Evolutionary conservation across 2,113 vertebrate species (phyloP), one percentile per base, ranked within the genome.

Genomic region (Siniperca chuatsi): DNA sequence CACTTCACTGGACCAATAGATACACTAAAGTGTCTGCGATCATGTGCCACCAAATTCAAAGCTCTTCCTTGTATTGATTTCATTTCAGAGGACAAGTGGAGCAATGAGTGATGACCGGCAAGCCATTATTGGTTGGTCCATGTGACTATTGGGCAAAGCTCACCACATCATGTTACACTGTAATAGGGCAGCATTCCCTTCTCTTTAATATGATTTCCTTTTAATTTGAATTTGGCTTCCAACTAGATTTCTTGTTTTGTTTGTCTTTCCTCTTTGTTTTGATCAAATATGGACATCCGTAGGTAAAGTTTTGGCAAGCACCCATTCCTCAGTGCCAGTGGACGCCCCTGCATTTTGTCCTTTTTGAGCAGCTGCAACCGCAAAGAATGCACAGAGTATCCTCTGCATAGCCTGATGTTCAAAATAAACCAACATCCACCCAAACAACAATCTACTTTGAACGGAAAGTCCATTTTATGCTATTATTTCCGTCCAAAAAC

Each of bases 11-110:
- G 8, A 55, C 57, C n/a, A 25, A 15, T 50, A 58, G 74, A 58
- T 79, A 16, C 2, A 7, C 40, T 78, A 0, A 55, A 61, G 65
- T 57, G 69, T 67, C 77, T 44, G 64, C 1, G 4, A 33, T 75
- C 58, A 50, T 67, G 67, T 23, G 9, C 6, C 40, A 60, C 65
- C 69, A 81, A 76, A 82, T 79, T 35, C 67, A 78, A 68, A 90
- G 82, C 46, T 83, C 79, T 61, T 74, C 67, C 64, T 35, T 21
- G 8, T 69, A 90, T 82, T 61, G 87, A 90, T 84, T 91, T 91
- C 0, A 75, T 70, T 68, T 84, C 75, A 82, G 52, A 57, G 25
- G 74, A 78, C 85, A 76, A 86, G 68, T 79, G 66, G 73, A 83
- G 66, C 70, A 21, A 66, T 74, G 78, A 78, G 46, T 29, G 74